Conservation (phyloP, 2,113 vertebrate species). For the Sardina pilchardus region DNA sequence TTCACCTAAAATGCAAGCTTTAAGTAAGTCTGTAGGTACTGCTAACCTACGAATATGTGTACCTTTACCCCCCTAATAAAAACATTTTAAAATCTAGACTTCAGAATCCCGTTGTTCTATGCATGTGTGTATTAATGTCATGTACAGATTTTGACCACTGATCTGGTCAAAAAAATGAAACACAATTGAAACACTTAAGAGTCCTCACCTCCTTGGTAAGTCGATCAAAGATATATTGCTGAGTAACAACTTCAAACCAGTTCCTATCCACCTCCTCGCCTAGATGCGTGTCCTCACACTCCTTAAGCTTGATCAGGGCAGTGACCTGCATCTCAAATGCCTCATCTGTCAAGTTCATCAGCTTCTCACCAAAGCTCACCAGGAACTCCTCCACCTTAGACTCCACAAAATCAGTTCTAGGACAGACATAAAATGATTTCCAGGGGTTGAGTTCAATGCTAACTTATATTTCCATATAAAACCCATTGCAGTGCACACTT, state of each 20-base stretch:
- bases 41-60: too few relatives aligned
- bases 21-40: too few relatives aligned
- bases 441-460: neutral
- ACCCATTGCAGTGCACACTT: neutral
- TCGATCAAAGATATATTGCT: conserved; percentile 91
- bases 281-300: conserved; percentile 92
- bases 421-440: conserved; percentile 32
- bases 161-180: neutral
- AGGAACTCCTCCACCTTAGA: conserved; percentile 94
- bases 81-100: neutral
- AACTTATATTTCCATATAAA: neutral
- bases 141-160: neutral
- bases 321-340: conserved; percentile 88
- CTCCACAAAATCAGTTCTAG: conserved; percentile 90
- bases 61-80: too few relatives aligned
- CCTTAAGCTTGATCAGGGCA: conserved; percentile 92
- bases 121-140: neutral
- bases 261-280: conserved; percentile 96
- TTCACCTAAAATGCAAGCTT: neutral
- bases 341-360: conserved; percentile 82
- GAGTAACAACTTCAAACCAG: conserved; percentile 92
- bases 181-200: neutral
- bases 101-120: neutral
- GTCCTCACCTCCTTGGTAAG: conserved; percentile 83
- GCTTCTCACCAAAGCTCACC: conserved; percentile 80